Evolutionary conservation across 2,888 invertebrate genomes (phyloP), one percentile per base, ranked within the genome.

Genomic region (Dermolepida albohirtum): DNA sequence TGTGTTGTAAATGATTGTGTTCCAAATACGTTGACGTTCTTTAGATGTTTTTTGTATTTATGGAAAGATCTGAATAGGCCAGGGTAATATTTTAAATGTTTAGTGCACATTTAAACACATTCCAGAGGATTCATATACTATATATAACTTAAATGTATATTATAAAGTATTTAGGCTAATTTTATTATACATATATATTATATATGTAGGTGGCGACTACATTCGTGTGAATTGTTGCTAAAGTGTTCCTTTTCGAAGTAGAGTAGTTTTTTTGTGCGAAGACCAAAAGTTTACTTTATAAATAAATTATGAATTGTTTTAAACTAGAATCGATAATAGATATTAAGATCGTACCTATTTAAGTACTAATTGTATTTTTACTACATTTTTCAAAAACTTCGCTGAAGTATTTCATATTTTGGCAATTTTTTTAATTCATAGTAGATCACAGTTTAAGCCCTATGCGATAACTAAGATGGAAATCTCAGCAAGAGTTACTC

Each of bases 51-150:
- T 12, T 44, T 57, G 12, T 27, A 22, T 27, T 57, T 57, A 44
- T 43, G n/a, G 14, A 44, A 57, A 43, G 12, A 57, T 57, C 57
- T 57, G 57, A 27, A 57, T 57, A 57, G 7, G 8, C 12, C 27
- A 27, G 27, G 57, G 57, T 44, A 10, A 11, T 55, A 41, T 57
- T 44, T 44, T 57, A 57, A 44, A 57, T 43, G 57, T 57, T 57
- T 57, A n/a, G 41, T 57, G 57, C 57, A 57, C 57, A 57, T 44
- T 54, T 43, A 27, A 57, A 57, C 27, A 57, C 57, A 57, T 57
- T 57, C 57, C 57, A 57, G 27, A 5, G 22, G 11, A 34, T 10
- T 34, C 34, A 34, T 34, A 8, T 5, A 34, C 6, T 34, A 34
- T 34, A 34, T 34, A 6, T 22, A 49, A 29, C 22, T 16, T 54